A percentile compares a stretch with the other conserved stretches of the same genome.
Conservation (phyloP, 2,797 vertebrate genomes). For the Clarias platycephalus region DNA sequence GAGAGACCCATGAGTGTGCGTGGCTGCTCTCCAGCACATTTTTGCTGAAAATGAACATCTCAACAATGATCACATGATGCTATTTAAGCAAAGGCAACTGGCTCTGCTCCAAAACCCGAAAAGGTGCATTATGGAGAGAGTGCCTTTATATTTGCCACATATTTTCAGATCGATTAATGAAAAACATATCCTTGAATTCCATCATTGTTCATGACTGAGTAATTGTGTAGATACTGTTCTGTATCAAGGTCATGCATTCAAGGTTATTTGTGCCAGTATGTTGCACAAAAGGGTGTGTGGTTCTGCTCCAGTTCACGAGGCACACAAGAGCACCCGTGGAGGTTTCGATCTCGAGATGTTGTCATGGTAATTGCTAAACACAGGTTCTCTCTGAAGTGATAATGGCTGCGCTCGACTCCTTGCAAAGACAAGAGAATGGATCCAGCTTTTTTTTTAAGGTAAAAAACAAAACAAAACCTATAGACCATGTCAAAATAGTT, state of each 20-base stretch:
- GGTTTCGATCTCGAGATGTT: conserved; percentile 15
- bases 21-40: conserved; percentile 58
- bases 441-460: background rate
- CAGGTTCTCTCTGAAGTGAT: conserved; percentile 11
- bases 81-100: conserved; percentile 64
- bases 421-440: background rate
- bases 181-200: conserved; percentile 54
- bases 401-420: background rate
- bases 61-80: conserved; percentile 64
- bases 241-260: conserved; percentile 23
- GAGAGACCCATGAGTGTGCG: conserved; percentile 28
- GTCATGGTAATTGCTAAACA: conserved; percentile 42
- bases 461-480: background rate
- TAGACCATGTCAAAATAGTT: background rate
- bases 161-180: conserved; percentile 60
- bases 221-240: conserved; percentile 1
- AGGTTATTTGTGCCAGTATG: conserved; percentile 1
- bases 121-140: conserved; percentile 48
- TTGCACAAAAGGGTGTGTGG: background rate
- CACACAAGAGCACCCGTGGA: background rate
- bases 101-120: conserved; percentile 56
- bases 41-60: conserved; percentile 67
- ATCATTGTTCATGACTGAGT: conserved; percentile 3
- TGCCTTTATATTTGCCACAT: conserved; percentile 52
- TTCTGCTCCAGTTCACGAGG: conserved; percentile 6